Evolutionary conservation across 2,113 vertebrate species (phyloP), one percentile per base, ranked within the genome.

Genomic region (Chaetura pelagica): DNA sequence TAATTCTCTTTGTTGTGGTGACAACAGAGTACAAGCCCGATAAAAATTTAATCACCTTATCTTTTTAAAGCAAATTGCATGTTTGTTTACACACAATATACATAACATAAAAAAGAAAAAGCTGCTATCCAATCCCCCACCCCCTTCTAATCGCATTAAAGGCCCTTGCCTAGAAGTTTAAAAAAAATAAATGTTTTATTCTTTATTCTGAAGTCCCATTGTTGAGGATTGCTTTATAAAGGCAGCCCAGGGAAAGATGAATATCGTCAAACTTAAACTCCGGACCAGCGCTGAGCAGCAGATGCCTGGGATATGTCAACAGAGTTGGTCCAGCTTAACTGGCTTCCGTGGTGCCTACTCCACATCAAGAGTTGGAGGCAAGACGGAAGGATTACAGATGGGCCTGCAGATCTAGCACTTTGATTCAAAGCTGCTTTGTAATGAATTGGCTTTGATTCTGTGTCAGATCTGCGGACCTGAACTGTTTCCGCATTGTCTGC

Each of bases 41-140:
- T 98, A 98, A 98, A 98, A 98, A 97, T 97, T 97, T 98, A 98
- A 98, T 98, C 98, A 97, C 98, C 97, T 98, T 98, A 98, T 98
- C 98, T 98, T 98, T 97, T 97, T 98, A 97, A 98, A 98, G 98
- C 98, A 98, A 98, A 98, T 98, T 97, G 98, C 98, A 97, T 98
- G 97, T 98, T 98, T 98, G 98, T 98, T 98, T 98, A 97, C 97
- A 91, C 93, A 95, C 58, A 89, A 97, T 97, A 96, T 97, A 95
- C 86, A 88, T 96, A 93, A 96, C 96, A 96, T 97, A 96, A 96
- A 95, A 97, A 90, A 97, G 90, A 92, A 93, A 94, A 96, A 95
- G 90, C 93, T 94, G 93, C 84, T 93, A 93, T 89, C 87, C 94
- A 77, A 48, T 82, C 68, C 73, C 74, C 72, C 94, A 97, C 89